These are phyloP conservation scores for Meloe dianella DNA, from an alignment of 2,888 invertebrate species.

Conservation along the genomic window DNA sequence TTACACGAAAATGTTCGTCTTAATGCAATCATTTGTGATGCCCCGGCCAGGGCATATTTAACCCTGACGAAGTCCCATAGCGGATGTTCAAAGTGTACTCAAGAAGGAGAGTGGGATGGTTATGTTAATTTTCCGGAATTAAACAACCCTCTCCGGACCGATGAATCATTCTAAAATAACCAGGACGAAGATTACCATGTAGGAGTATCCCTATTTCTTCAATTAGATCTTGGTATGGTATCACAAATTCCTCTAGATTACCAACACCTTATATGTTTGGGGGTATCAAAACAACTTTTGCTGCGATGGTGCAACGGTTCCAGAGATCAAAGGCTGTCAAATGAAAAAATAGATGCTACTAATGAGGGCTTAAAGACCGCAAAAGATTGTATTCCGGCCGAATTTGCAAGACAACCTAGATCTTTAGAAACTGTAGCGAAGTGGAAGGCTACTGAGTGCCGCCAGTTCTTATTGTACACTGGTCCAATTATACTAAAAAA, in stretches of 20 bases:
- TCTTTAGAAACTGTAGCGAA: no score
- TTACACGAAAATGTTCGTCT: neutral
- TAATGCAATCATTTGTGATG: no score
- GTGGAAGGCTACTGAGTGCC: no score
- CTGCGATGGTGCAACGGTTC: neutral
- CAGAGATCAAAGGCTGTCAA: neutral
- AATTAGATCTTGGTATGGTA: neutral
- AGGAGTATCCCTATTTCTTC: no score
- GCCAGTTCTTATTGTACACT: no score
- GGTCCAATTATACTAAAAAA: no score
- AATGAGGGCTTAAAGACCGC: neutral
- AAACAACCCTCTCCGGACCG: neutral
- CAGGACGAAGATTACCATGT: neutral
- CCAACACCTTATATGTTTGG: neutral
- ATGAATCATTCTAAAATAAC: neutral
- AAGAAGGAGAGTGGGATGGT: neutral
- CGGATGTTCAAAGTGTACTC: conserved; percentile 1
- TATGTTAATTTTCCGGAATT: neutral
- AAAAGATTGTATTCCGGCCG: neutral
- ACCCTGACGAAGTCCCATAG: neutral
- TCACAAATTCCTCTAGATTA: neutral
- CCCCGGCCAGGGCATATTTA: neutral
- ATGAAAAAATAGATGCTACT: neutral
- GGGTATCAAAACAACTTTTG: neutral
- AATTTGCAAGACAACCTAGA: conserved; percentile 17